A percentile compares a stretch with the other conserved stretches of the same genome.
phyloP scores from a whole-genome alignment of 2,113 vertebrate genomes.

The Epinephelus moara region DNA sequence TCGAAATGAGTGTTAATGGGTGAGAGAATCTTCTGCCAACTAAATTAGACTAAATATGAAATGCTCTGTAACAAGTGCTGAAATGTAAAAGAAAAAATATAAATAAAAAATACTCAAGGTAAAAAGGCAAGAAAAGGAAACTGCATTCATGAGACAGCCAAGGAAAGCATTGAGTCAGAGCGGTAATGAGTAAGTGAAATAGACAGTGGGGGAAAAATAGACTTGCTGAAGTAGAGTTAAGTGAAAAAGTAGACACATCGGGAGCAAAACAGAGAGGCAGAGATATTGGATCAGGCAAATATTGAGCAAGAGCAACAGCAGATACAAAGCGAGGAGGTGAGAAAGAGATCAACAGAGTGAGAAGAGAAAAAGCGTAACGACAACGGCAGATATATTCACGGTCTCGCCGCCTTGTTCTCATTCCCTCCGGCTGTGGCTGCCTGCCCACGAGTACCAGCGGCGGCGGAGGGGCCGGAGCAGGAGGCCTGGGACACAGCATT shows the following conservation, averaged over 20 bases:
- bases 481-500: slow-evolving; percentile 64
- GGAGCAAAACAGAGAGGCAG: slow-evolving; percentile 34
- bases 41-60: background rate
- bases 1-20: background rate
- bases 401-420: background rate
- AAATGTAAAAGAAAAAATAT: background rate
- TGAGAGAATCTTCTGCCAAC: background rate
- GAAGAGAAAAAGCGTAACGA: background rate
- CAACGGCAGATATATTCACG: slow-evolving; percentile 9
- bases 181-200: slow-evolving; percentile 15
- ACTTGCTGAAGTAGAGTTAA: slow-evolving; percentile 45
- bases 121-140: background rate
- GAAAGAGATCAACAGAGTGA: slow-evolving; percentile 34
- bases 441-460: background rate
- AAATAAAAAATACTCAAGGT: background rate
- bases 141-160: background rate
- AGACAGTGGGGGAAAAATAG: slow-evolving; percentile 23
- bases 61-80: background rate
- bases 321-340: slow-evolving; percentile 18
- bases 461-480: background rate
- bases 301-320: slow-evolving; percentile 45
- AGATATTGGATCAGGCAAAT: slow-evolving; percentile 50
- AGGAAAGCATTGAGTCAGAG: background rate
- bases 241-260: slow-evolving; percentile 34
- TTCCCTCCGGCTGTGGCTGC: background rate